Base-by-base conservation (phyloP, 2,797 vertebrate species). In the Halcyon leucocephala region DNA sequence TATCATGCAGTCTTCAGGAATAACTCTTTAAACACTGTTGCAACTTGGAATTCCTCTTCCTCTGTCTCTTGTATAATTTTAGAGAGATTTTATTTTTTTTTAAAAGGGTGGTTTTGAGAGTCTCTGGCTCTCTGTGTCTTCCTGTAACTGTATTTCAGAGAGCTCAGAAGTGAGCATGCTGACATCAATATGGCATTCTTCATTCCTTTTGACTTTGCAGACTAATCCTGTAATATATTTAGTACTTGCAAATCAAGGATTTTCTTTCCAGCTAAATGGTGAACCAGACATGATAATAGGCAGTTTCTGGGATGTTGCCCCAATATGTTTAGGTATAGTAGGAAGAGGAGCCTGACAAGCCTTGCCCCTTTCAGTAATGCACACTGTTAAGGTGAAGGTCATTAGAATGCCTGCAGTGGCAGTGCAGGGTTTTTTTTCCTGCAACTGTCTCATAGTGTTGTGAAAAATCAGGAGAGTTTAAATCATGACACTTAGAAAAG, bases 151-250 rank as follows among this genome's bases (percentile, higher is more conserved):
- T 49, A 81, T 49, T 79, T 65, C 62, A 31, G 24, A 77, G 60
- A 37, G 22, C 42, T 74, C 48, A 73, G 58, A 67, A 88, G 39
- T 65, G 49, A 54, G 52, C 60, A 4, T 70, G 37, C 65, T 28
- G 49, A 86, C 52, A 86, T 78, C 61, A 69, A 7, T 55, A 13
- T 70, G 78, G 24, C 52, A 77, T 79, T 90, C 60, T 71, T 91
- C 1, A 24, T 41, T 85, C 58, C 60, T 86, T 85, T 74, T 42
- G 49, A 67, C 70, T 94, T 4, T 2, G 19, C 61, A 78, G 49
- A 44, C 42, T 91, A 89, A 90, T 94, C 70, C 51, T 85, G 24
- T 69, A 33, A 44, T 90, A 60, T 94, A 79, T 89, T 93, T 89
- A 92, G 76, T 48, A 41, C 46, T 82, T 79, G n/a, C 25, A 85